Evolutionary conservation across 2,888 invertebrate species (phyloP).

Genomic region (Epicampocera succincta): DNA sequence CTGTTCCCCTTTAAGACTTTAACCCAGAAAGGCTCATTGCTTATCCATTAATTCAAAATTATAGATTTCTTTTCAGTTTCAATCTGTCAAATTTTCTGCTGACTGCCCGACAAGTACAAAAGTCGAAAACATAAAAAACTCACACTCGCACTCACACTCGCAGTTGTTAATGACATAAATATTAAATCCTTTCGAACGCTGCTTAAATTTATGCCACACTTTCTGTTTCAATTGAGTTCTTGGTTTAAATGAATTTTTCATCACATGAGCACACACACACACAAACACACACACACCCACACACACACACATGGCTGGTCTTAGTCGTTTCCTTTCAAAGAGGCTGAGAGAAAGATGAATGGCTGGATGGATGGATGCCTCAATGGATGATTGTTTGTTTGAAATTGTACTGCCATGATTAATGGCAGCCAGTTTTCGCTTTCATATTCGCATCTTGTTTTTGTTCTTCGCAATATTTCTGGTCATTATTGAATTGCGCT

Average conservation of each 20-base stretch:
- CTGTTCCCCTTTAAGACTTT: no score
- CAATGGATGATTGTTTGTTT: no score
- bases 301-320: no score
- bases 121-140: no score
- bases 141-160: neutral
- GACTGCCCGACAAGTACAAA: slow-evolving; percentile 5
- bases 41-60: neutral
- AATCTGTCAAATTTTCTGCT: slow-evolving; percentile 8
- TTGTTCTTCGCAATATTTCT: neutral
- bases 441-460: slow-evolving; percentile 9
- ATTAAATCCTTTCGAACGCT: neutral
- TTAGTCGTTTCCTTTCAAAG: no score
- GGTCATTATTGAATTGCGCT: slow-evolving; percentile 1
- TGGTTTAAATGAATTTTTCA: slow-evolving; percentile 40
- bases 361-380: neutral
- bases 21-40: no score
- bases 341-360: neutral
- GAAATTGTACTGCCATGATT: slow-evolving; percentile 44
- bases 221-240: slow-evolving; percentile 42
- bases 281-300: no score
- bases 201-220: slow-evolving; percentile 6
- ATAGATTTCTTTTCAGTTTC: neutral
- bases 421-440: slow-evolving; percentile 46
- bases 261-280: neutral
- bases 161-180: neutral